Evolutionary conservation across 2,113 vertebrate species (phyloP).

Genomic region (Prinia subflava): DNA sequence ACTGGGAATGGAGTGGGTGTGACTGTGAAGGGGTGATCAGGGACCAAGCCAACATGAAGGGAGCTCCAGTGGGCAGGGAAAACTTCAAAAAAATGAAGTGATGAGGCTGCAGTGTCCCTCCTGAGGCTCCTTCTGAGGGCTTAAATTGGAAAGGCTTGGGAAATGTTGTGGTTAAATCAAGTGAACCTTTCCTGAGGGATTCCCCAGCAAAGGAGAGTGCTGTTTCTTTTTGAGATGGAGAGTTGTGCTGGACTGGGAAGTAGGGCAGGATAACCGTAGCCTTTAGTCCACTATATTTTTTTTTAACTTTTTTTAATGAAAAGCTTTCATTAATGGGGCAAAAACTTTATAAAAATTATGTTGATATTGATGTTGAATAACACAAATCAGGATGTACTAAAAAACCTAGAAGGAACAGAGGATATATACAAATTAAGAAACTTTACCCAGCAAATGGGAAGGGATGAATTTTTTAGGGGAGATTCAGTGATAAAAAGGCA

Average conservation of each 20-base stretch:
- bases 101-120: neutral
- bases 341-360: neutral
- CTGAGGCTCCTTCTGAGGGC: neutral
- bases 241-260: neutral
- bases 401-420: neutral
- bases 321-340: neutral
- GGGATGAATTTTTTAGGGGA: neutral
- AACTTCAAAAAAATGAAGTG: neutral
- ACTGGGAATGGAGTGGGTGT: neutral
- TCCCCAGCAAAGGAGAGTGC: neutral
- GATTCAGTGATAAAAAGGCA: neutral
- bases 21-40: accelerated
- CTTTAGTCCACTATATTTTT: neutral
- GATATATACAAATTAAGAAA: neutral
- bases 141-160: neutral
- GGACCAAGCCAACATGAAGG: neutral
- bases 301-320: neutral
- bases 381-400: neutral
- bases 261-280: neutral
- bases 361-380: neutral
- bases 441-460: neutral
- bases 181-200: neutral
- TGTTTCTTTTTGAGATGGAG: neutral
- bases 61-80: neutral
- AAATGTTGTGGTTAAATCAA: neutral